Percentiles rank a stretch among this genome's conserved stretches.
Evolutionary conservation across 2,113 vertebrate species (phyloP).

Genomic region (Passer montanus): DNA sequence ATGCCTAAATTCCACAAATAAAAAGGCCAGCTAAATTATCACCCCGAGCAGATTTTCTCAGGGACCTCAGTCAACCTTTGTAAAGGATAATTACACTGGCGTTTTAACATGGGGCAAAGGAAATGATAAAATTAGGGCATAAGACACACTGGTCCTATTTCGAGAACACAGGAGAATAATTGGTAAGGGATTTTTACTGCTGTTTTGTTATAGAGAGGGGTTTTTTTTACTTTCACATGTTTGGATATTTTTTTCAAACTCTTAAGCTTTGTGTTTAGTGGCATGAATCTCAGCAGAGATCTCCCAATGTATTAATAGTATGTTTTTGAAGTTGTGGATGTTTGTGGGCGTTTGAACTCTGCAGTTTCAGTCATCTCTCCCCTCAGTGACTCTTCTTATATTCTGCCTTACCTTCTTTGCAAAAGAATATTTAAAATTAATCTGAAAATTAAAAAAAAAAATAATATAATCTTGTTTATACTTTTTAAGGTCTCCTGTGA

Average conservation of each 20-base stretch:
- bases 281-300: not conserved
- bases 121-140: conserved; percentile 76
- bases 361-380: not conserved
- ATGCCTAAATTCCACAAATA: conserved; percentile 77
- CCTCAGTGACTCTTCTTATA: not conserved
- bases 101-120: conserved; percentile 71
- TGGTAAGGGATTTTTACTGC: conserved; percentile 73
- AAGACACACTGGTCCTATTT: conserved; percentile 72
- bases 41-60: conserved; percentile 66
- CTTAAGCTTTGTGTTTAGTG: conserved; percentile 40
- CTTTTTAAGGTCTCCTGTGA: not conserved
- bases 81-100: conserved; percentile 69
- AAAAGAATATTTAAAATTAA: not conserved
- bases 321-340: not conserved
- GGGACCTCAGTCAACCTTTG: conserved; percentile 70
- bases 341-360: not conserved
- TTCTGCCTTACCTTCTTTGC: not conserved
- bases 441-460: not conserved
- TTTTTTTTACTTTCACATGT: conserved; percentile 27
- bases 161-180: conserved; percentile 73
- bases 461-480: not conserved
- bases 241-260: conserved; percentile 52
- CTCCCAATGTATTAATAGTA: not conserved
- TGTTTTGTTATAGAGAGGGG: conserved; percentile 60
- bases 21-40: conserved; percentile 69